Evolutionary conservation across 2,113 vertebrate species (phyloP), one percentile per base, ranked within the genome.

Genomic region (Lepus timidus): DNA sequence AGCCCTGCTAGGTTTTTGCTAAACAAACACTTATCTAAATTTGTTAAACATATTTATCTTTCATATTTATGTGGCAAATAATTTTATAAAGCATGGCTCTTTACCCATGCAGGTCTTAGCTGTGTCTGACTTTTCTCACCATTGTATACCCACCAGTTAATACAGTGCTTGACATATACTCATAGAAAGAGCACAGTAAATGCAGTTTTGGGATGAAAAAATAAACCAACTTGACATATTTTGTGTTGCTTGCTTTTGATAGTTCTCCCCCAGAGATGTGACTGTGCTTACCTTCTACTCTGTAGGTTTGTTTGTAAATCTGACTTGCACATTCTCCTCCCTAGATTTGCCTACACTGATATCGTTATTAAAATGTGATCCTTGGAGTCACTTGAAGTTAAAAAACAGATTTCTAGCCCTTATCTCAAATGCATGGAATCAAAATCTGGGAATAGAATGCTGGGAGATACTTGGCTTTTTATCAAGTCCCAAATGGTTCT

Each of bases 171-270:
- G 4, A 33, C 29, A 71, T 44, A 58, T 89, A 58, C 22, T 67
- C 33, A 91, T 29, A 61, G 17, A 17, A 23, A 6, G 51, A 80
- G 0, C 25, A 62, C 1, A 78, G 68, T 61, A 85, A 94, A 68
- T 91, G 68, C 55, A 58, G 62, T 78, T 93, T 33, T 88, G 75
- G 5, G 23, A 92, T 73, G 10, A 76, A 94, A 92, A 92, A 64
- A 65, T 31, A 49, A 91, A 65, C n/a, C 29, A 86, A 85, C 2
- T 75, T 58, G 25, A 78, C 27, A 83, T 16, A 80, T 61, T 84
- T 74, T 81, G 64, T 81, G 10, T 62, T 73, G 6, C 22, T 75
- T 86, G 4, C 33, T 95, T 90, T 94, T 58, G 61, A 9, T 70
- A 68, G 90, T 74, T 89, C 12, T 78, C 5, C 20, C 29, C 65